These are phyloP conservation scores for Ceyx margarethae DNA, from an alignment of 2,113 vertebrate genomes.

Conservation along the genomic window DNA sequence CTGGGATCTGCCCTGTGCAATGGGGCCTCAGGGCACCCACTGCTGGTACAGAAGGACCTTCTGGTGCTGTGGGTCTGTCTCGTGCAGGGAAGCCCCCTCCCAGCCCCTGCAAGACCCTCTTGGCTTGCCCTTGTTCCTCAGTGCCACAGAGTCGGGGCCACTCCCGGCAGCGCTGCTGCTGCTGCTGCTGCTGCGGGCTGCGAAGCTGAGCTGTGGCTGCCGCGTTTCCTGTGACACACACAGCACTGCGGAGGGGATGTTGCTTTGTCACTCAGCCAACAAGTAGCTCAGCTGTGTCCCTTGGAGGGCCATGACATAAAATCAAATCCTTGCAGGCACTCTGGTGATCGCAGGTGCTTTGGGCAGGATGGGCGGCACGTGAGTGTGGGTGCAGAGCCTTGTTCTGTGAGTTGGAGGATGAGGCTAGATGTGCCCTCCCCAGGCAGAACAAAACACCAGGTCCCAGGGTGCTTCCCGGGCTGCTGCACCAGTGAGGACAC, in stretches of 20 bases:
- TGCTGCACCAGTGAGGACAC: neutral
- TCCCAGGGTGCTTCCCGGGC: no score
- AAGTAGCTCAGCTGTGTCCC: neutral
- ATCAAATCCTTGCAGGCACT: neutral
- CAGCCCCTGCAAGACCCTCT: rapidly evolving
- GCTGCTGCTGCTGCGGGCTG: no score
- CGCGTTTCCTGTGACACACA: neutral
- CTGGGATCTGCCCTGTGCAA: rapidly evolving
- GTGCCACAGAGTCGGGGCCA: neutral
- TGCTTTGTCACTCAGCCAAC: neutral
- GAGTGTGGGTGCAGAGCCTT: rapidly evolving
- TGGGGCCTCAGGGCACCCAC: neutral
- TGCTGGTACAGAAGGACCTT: no score
- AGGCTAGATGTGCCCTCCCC: rapidly evolving
- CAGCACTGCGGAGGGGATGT: rapidly evolving
- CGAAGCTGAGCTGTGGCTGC: neutral
- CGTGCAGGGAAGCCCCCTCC: rapidly evolving
- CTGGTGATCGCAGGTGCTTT: rapidly evolving
- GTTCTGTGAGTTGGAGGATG: rapidly evolving
- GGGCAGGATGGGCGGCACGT: rapidly evolving
- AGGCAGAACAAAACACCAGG: no score
- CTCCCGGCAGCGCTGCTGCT: rapidly evolving
- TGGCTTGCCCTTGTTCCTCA: rapidly evolving
- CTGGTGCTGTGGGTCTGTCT: no score
- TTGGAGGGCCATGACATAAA: rapidly evolving